Percentiles rank a stretch among this genome's conserved stretches.
Evolutionary conservation across 2,113 vertebrate genomes (phyloP).

Genomic region (Oxygymnocypris stewartii): DNA sequence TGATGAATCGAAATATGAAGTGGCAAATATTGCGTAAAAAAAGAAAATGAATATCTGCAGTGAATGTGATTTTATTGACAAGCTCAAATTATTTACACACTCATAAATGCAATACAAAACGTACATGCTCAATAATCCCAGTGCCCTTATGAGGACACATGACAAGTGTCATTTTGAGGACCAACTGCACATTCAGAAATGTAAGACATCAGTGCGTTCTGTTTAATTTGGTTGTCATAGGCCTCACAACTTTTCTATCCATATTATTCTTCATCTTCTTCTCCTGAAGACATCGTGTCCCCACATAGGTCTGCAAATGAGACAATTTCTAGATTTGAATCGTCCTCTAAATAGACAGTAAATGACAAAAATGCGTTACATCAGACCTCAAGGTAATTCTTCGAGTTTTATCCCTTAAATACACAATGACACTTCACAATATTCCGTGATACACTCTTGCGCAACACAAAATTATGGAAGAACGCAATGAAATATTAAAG

Average conservation of each 20-base stretch:
- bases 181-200: background rate
- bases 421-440: background rate
- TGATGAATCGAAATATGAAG: background rate
- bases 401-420: background rate
- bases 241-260: constrained; percentile 1
- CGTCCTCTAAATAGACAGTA: background rate
- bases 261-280: background rate
- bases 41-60: constrained; percentile 13
- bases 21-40: background rate
- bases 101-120: constrained; percentile 16
- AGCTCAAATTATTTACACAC: constrained; percentile 30
- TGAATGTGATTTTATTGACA: constrained; percentile 50
- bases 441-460: background rate
- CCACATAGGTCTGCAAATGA: background rate
- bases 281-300: background rate
- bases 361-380: background rate
- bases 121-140: constrained; percentile 13
- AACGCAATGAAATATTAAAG: constrained; percentile 7
- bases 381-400: background rate
- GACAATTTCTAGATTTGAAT: background rate
- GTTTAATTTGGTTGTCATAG: background rate
- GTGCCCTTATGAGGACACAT: constrained; percentile 15
- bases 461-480: background rate
- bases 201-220: background rate
- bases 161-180: background rate